A percentile compares a stretch with the other conserved stretches of the same genome.
These are phyloP conservation scores for Nematostella vectensis DNA, from an alignment of 92 coral and sea anemone species.

Conservation along the genomic window DNA sequence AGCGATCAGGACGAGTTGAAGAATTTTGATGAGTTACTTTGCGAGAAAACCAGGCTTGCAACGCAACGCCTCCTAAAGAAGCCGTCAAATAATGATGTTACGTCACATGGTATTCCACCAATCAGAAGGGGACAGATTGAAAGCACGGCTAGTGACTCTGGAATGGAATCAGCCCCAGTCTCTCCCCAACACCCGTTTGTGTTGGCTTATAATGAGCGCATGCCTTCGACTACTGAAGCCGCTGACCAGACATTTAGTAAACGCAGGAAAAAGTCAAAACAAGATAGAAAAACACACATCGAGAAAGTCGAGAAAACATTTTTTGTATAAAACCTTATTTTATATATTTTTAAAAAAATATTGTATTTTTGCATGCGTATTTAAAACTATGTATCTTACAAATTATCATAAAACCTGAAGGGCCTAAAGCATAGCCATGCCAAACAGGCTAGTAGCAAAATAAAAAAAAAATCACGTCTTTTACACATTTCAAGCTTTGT, in stretches of 20 bases:
- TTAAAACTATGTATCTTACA: too few relatives aligned
- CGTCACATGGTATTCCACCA: background rate
- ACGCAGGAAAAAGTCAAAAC: slow-evolving; percentile 16
- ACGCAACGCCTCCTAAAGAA: background rate
- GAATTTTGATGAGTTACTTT: too few relatives aligned
- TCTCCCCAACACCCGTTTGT: slow-evolving; percentile 10
- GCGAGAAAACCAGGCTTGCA: too few relatives aligned
- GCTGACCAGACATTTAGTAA: background rate
- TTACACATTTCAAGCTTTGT: too few relatives aligned
- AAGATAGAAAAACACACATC: slow-evolving; percentile 26
- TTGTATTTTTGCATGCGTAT: too few relatives aligned
- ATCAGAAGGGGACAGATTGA: slow-evolving; percentile 2
- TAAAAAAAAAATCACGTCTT: too few relatives aligned
- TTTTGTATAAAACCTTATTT: slow-evolving; percentile 43
- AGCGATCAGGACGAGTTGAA: too few relatives aligned
- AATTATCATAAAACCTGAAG: too few relatives aligned
- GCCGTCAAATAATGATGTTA: background rate
- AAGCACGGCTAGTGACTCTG: slow-evolving; percentile 11
- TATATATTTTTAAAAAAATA: too few relatives aligned
- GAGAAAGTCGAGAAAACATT: slow-evolving; percentile 60
- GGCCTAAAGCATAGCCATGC: too few relatives aligned
- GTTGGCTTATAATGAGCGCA: background rate
- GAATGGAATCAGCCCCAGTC: slow-evolving; percentile 3
- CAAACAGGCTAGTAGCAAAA: too few relatives aligned
- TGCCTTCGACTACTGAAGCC: background rate